phyloP scores from a whole-genome alignment of 1,140 invertebrate genomes.

The Cephus cinctus region DNA sequence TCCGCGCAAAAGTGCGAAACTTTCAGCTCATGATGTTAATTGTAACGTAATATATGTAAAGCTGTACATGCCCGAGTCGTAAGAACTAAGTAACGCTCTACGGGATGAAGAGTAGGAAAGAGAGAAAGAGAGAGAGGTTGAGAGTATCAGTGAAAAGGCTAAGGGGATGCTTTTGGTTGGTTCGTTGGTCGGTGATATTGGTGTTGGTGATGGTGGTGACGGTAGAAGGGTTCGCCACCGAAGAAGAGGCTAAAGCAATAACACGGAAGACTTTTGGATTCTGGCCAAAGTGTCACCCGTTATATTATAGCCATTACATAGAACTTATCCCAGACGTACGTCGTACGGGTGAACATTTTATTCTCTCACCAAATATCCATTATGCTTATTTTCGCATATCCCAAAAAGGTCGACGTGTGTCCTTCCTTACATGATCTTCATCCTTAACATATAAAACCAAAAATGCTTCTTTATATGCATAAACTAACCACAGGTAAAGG shows the following conservation, averaged over 20 bases:
- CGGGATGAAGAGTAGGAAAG: constrained; percentile 9
- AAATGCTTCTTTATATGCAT: too few species aligned
- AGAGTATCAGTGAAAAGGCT: background rate
- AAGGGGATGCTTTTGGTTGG: constrained; percentile 2
- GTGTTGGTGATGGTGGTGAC: too few species aligned
- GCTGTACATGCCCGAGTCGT: constrained; percentile 18
- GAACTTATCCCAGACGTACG: constrained; percentile 37
- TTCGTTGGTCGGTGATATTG: too few species aligned
- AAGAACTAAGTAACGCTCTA: constrained; percentile 15
- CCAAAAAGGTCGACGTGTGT: too few species aligned
- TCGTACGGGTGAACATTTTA: constrained; percentile 33
- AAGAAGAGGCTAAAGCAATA: too few species aligned
- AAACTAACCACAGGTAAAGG: too few species aligned
- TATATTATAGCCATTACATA: constrained; percentile 43
- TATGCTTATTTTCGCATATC: too few species aligned
- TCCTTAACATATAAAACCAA: too few species aligned
- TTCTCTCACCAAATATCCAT: too few species aligned
- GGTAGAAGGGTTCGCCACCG: too few species aligned
- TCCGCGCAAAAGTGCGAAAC: constrained; percentile 23
- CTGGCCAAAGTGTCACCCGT: constrained; percentile 35
- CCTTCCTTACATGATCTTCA: too few species aligned
- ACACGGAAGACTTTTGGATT: constrained; percentile 33
- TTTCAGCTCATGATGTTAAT: constrained; percentile 31
- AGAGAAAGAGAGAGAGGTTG: constrained; percentile 12
- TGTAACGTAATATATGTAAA: constrained; percentile 36